Base-by-base conservation (phyloP, 1,140 invertebrate genomes). In the Tyrophagus putrescentiae region DNA sequence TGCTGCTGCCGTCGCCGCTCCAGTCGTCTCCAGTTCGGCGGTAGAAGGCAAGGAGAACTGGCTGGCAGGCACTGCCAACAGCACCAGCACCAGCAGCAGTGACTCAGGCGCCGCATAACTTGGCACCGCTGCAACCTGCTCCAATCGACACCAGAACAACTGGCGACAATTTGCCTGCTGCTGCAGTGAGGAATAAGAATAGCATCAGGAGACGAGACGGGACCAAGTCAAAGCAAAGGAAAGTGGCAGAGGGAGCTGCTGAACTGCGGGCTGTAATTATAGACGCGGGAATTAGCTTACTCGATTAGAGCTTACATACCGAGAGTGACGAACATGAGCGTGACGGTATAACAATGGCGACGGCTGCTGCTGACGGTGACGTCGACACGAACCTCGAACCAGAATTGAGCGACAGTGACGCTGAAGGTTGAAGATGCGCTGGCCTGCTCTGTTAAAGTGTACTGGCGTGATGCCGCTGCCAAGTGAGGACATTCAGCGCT, bases 121-220 rank as follows among this genome's bases (percentile, higher is more conserved):
- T 48, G 45, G 45, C 45, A 48, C n/a, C n/a, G n/a, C n/a, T n/a
- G n/a, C 45, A 48, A 48, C 45, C 45, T 48, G 45, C 45, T 29
- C 36, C 13, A 39, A 21, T 39, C 36, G 13, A 48, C 45, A 21
- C 23, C 45, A 7, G 45, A 18, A 7, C 23, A n/a, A n/a, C n/a
- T n/a, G n/a, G n/a, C n/a, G n/a, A n/a, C n/a, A n/a, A n/a, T n/a
- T n/a, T n/a, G n/a, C n/a, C n/a, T n/a, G n/a, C n/a, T n/a, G n/a
- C 13, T 21, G 36, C 36, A 21, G 36, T 39, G 18, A 13, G 45
- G n/a, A n/a, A 48, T 48, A 48, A 48, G 23, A 48, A 48, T 48
- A 48, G 45, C 45, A 18, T 21, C 36, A n/a, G n/a, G n/a, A n/a
- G n/a, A n/a, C n/a, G n/a, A n/a, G n/a, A n/a, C n/a, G n/a, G n/a